Evolutionary conservation across 2,888 invertebrate species (phyloP).

Genomic region (Lucinisca nassula): DNA sequence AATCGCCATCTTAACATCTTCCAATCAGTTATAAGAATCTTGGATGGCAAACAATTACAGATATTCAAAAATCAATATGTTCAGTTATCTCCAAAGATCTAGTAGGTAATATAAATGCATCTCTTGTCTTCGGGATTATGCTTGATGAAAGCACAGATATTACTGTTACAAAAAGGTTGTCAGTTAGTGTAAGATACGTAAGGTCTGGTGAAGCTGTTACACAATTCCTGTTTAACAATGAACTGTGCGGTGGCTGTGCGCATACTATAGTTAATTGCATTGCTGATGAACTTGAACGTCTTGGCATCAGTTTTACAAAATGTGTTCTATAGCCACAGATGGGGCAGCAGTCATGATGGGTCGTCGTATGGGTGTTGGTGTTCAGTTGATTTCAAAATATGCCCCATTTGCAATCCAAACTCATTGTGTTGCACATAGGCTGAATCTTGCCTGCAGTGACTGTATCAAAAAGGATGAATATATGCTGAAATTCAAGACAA

Average conservation of each 20-base stretch:
- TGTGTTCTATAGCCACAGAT: conserved; percentile 51
- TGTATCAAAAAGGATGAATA: conserved; percentile 54
- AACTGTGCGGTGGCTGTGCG: conserved; percentile 40
- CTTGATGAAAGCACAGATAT: conserved; percentile 62
- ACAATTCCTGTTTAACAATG: conserved; percentile 42
- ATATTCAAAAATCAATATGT: conserved; percentile 40
- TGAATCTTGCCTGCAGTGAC: conserved; percentile 59
- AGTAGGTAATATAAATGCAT: conserved; percentile 25
- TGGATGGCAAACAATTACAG: conserved; percentile 47
- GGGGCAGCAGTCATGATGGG: conserved; percentile 39
- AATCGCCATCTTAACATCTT: no score
- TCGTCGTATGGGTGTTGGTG: conserved; percentile 13
- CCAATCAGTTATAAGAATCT: conserved; percentile 49
- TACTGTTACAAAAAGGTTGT: conserved; percentile 37
- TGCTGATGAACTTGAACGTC: background rate
- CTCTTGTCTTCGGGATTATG: conserved; percentile 32
- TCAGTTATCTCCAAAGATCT: conserved; percentile 2
- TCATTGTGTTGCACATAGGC: conserved; percentile 55
- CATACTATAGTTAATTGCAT: conserved; percentile 22
- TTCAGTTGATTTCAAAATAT: background rate
- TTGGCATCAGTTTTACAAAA: background rate
- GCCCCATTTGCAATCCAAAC: conserved; percentile 24
- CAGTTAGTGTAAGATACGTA: conserved; percentile 53
- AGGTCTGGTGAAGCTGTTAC: conserved; percentile 42
- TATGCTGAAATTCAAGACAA: conserved; percentile 55